Conservation (phyloP, 2,113 vertebrate genomes). For the Rhipidura dahli region DNA sequence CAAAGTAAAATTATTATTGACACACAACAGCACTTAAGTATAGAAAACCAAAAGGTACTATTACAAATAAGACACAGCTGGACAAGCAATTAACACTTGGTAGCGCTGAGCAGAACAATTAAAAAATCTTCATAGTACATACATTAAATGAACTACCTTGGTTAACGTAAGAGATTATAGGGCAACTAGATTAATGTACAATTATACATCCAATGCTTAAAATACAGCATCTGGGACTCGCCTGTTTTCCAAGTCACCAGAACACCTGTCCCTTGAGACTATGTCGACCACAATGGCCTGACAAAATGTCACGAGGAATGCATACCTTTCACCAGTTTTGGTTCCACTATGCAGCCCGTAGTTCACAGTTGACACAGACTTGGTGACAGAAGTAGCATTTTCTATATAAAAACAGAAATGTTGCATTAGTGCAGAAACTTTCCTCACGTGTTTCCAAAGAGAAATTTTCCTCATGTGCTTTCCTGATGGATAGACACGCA, state of each 20-base stretch:
- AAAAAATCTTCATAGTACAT: neutral
- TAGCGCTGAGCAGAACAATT: neutral
- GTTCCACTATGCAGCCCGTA: neutral
- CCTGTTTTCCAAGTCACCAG: neutral
- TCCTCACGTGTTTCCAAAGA: neutral
- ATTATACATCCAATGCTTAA: neutral
- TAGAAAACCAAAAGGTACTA: neutral
- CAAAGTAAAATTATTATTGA: neutral
- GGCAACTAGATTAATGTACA: neutral
- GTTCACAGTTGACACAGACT: slow-evolving; percentile 66
- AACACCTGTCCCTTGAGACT: neutral
- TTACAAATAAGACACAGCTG: neutral
- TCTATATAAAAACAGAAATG: slow-evolving; percentile 69
- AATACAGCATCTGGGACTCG: neutral
- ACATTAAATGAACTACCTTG: neutral
- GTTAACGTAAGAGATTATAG: neutral
- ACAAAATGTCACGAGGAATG: neutral
- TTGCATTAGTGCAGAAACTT: neutral
- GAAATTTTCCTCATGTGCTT: neutral
- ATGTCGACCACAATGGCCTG: neutral
- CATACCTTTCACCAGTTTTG: slow-evolving; percentile 66
- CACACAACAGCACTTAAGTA: neutral
- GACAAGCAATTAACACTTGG: neutral
- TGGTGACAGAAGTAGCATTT: slow-evolving; percentile 67
- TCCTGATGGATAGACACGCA: neutral